phyloP scores from a whole-genome alignment of 2,113 vertebrate genomes.

The Galeopterus variegatus region DNA sequence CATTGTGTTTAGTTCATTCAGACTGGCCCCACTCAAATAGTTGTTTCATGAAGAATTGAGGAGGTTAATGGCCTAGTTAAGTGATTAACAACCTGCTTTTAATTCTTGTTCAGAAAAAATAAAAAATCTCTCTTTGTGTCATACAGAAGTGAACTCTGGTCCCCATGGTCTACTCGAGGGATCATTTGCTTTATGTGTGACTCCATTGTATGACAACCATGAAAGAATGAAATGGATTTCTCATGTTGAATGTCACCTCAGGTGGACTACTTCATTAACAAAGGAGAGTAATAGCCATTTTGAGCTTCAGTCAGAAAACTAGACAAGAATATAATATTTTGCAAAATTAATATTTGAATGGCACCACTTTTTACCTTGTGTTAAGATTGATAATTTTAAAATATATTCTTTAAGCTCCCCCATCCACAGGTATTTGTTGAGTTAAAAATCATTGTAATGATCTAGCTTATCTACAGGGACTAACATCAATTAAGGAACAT shows the following conservation, averaged over 20 bases:
- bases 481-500: not conserved
- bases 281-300: not conserved
- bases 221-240: not conserved
- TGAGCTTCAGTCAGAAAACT: not conserved
- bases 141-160: not conserved
- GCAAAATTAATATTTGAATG: constrained; percentile 10
- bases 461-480: not conserved
- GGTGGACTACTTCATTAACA: not conserved
- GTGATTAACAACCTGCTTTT: not conserved
- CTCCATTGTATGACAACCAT: not conserved
- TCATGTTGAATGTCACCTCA: not conserved
- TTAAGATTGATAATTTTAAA: not conserved
- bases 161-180: not conserved
- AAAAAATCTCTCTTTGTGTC: not conserved
- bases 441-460: not conserved
- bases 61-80: not conserved
- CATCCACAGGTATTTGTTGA: not conserved
- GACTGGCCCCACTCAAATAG: not conserved
- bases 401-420: not conserved
- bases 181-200: not conserved
- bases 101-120: not conserved
- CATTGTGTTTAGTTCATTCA: not conserved
- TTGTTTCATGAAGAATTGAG: not conserved
- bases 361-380: not conserved
- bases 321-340: not conserved